Base-by-base conservation (phyloP, 2,888 invertebrate species). In the Hemistola chrysoprasaria region DNA sequence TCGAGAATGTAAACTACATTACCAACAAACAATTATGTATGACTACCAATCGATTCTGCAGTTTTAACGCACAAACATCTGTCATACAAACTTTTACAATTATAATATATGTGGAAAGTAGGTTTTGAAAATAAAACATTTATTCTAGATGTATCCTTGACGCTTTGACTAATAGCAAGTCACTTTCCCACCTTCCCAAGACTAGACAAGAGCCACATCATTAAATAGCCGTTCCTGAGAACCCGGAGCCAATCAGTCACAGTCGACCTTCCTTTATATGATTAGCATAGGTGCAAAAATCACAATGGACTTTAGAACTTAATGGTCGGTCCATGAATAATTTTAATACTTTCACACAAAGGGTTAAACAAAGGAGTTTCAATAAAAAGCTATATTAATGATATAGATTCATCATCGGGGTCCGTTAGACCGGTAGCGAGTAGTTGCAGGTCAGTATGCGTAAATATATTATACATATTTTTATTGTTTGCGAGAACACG, bases 331-430 rank as follows among this genome's bases (percentile, higher is more conserved):
- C 72, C 74, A 65, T 76, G 79, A 66, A 82, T 81, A 85, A 83
- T 80, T 79, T 72, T 59, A 60, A 60, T 59, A 51, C 56, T 29
- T 38, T 44, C 44, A 47, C 63, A 78, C 78, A 79, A 84, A 73
- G 85, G 81, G 75, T 78, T 81, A 87, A 77, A 86, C 85, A 87
- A 87, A 75, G 70, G 68, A 67, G 63, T 55, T 52, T 59, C 61
- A 52, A 68, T 71, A 79, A 78, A 81, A 82, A 83, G 70, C 62
- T 69, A 69, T 82, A 87, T 84, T 86, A 86, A 86, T 84, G 70
- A 62, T 60, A 61, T 72, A 72, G 70, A 82, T 83, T 71, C 65
- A 77, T 81, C 78, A 79, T 65, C 51, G 46, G 44, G 70, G 78
- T 74, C 79, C 76, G 84, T 85, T 82, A 74, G 71, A 84, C 83